Base-by-base conservation (phyloP, 2,888 invertebrate species). In the Drosophila nr. fundita region DNA sequence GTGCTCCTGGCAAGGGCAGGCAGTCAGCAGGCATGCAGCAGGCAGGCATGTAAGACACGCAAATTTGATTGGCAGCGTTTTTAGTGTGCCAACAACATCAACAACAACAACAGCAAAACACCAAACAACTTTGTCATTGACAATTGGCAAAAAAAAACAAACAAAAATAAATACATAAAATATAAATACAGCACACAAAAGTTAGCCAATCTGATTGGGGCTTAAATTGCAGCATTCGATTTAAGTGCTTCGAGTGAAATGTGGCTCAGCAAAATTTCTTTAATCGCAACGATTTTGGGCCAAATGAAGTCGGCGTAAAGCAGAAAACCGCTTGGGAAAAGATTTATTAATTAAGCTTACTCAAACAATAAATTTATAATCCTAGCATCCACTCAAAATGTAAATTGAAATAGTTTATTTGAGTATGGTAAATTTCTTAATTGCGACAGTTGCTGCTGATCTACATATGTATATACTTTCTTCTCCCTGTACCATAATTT, bases 11-110 rank as follows among this genome's bases (percentile, higher is more conserved):
- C 29, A 48, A 45, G 49, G 24, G 45, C 24, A 2, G 15, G 45
- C 45, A 45, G 21, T 21, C 21, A 15, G 15, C 36, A 36, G 54
- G 45, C 45, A 24, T 24, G 21, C 21, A 21, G 15, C 24, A 18
- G 36, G 36, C 49, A 53, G 55, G 24, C 34, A 53, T 60, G 34
- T 66, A 58, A 71, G 72, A 66, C 53, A 71, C 77, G 55, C 71
- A 66, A 76, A 70, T 77, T 76, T 77, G 71, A 76, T 76, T 76
- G 77, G 72, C 71, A 77, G 58, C 57, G 42, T 68, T 74, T 75
- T 68, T 68, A 62, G 57, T 65, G 61, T 32, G 48, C 24, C 58
- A 68, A 40, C 42, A 74, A 60, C 58, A 68, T 34, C 42, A 64
- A 30, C 24, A 27, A 5, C 27, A 38, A 38, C 40, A 32, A 32